Base-by-base conservation (phyloP, 2,888 invertebrate genomes). In the Oxystoma pomonae region DNA sequence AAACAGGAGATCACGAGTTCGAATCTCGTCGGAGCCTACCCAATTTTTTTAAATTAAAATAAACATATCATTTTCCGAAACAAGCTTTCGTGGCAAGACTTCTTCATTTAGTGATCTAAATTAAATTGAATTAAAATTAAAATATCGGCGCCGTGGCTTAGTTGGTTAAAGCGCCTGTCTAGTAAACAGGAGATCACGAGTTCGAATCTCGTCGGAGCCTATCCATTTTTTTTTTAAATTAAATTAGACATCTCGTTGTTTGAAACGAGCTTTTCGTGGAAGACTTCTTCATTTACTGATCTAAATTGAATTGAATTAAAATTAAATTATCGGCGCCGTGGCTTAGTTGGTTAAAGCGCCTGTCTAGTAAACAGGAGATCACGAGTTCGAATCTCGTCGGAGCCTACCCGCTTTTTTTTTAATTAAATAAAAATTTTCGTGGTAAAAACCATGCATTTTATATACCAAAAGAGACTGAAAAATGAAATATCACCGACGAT, bases 341-440 rank as follows among this genome's bases (percentile, higher is more conserved):
- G 87, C 89, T 89, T 89, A 90, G 90, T 90, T 90, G 89, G 89
- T 89, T 86, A 86, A 85, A 85, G 85, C 85, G 85, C 85, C 85
- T 85, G 85, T 85, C 85, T 86, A 85, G 86, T 86, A 86, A 86
- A 85, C 86, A 85, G 85, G 85, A 86, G 85, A 86, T 85, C 85
- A 83, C 80, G 85, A 82, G 85, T 86, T 86, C 85, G 84, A 86
- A 84, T 85, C 84, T 81, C 84, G 80, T 82, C 84, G 84, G 85
- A 80, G 85, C 85, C 85, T 84, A 1, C 9, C 2, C 3, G n/a
- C n/a, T 49, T 3, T 55, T 61, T 52, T 63, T 62, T 66, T 62
- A 35, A n/a, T n/a, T n/a, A n/a, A n/a, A n/a, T n/a, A n/a, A n/a
- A n/a, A n/a, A n/a, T n/a, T n/a, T n/a, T n/a, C n/a, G n/a, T n/a